Evolutionary conservation across 2,797 vertebrate genomes (phyloP), one percentile per base, ranked within the genome.

Genomic region (Rhabdomys pumilio): DNA sequence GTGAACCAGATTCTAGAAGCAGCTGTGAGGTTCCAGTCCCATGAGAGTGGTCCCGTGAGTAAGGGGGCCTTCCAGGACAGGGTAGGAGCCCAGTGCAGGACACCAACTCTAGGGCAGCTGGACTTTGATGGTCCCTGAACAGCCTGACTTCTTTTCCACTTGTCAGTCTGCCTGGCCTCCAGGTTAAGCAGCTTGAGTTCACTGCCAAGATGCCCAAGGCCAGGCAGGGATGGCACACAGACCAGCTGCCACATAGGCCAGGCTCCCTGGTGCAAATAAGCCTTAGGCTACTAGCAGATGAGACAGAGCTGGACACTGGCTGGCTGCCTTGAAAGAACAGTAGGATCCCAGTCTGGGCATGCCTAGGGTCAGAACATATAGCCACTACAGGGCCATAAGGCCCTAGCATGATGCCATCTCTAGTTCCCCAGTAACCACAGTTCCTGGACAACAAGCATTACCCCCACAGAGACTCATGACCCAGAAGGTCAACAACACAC

Each of bases 331-430:
- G 9, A 44, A 17, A 31, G 26, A 29, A 89, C 26, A 20, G 79
- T 4, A 38, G 7, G 11, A 87, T 34, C 57, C 82, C 13, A 22
- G 55, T 69, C 80, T 19, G 31, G 20, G 55, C 59, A 6, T 38
- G 13, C 3, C 24, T 3, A 12, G 84, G 12, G 81, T 50, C 10
- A 31, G 53, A 22, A 12, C 38, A 80, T 75, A 22, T 6, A 47
- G n/a, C 0, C 24, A 73, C 11, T 50, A 13, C 8, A 0, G 38
- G 0, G 0, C 6, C 77, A 63, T 3, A 26, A 7, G 31, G 59
- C 10, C 53, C 86, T 76, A 44, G 76, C 38, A 44, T 2, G 1
- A 41, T 20, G 17, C 3, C 12, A 1, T 31, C 67, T 94, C n/a
- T 57, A 57, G 47, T 10, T 55, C 67, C 87, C 69, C 57, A 69